A percentile compares a stretch with the other conserved stretches of the same genome.
phyloP scores from a whole-genome alignment of 2,113 vertebrate species.

The Laticauda laticaudata region DNA sequence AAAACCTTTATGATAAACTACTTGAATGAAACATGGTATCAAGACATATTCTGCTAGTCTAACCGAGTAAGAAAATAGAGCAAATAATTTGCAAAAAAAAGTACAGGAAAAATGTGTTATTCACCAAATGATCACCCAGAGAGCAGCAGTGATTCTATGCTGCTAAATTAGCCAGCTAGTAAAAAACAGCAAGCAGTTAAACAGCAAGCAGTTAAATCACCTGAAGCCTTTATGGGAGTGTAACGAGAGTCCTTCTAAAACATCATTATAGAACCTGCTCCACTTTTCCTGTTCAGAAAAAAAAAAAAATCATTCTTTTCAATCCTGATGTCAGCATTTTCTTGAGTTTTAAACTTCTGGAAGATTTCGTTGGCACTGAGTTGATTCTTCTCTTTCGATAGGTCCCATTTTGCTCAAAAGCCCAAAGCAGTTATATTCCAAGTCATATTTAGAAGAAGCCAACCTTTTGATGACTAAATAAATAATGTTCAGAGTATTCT shows the following conservation, averaged over 20 bases:
- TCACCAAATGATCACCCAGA: neutral
- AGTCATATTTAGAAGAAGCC: neutral
- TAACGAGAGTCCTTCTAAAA: neutral
- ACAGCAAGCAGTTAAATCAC: neutral
- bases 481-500: neutral
- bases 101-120: neutral
- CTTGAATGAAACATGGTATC: neutral
- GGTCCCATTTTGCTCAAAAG: neutral
- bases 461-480: neutral
- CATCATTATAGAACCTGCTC: neutral
- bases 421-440: neutral
- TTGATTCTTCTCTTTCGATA: neutral
- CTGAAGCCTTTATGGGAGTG: neutral
- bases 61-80: neutral
- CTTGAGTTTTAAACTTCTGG: neutral
- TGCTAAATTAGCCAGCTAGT: neutral
- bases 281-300: neutral
- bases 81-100: neutral
- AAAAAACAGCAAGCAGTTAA: neutral
- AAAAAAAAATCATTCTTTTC: neutral
- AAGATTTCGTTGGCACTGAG: neutral
- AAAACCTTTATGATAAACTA: neutral
- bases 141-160: neutral
- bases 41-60: constrained; percentile 1
- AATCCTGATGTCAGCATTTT: neutral